Conservation (phyloP, 2,797 vertebrate genomes). For the Myoxocephalus aenaeus region DNA sequence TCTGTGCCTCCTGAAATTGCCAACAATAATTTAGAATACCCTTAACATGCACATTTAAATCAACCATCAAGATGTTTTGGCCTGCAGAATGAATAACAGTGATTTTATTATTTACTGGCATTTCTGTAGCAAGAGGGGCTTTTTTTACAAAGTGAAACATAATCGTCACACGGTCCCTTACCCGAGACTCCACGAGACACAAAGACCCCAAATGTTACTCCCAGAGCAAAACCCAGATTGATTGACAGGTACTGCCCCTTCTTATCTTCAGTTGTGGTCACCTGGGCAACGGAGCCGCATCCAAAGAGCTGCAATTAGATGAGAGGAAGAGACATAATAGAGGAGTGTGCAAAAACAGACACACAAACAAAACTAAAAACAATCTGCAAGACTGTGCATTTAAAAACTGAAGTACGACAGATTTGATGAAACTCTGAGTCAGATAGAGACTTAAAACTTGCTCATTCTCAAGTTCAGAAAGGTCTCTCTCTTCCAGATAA, state of each 20-base stretch:
- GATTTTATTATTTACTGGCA: background rate
- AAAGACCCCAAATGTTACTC: conserved; percentile 81
- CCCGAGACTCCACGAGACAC: conserved; percentile 83
- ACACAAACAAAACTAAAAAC: background rate
- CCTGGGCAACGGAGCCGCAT: conserved; percentile 85
- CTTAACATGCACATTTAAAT: background rate
- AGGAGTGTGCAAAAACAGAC: rapidly evolving
- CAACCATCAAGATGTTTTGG: background rate
- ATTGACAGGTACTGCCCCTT: conserved; percentile 85
- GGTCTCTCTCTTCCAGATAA: background rate
- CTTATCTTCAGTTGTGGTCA: conserved; percentile 74
- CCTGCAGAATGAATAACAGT: background rate
- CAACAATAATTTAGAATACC: background rate
- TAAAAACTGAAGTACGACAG: background rate
- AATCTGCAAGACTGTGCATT: background rate
- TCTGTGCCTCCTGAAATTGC: background rate
- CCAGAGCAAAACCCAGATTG: conserved; percentile 85
- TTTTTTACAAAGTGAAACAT: background rate
- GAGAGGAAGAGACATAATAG: background rate
- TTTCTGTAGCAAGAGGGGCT: background rate
- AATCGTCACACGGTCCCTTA: conserved; percentile 37
- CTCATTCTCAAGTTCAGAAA: background rate
- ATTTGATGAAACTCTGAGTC: background rate
- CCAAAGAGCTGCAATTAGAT: conserved; percentile 80
- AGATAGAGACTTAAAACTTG: background rate